Percentiles rank a stretch among this genome's conserved stretches.
Evolutionary conservation across 1,140 invertebrate genomes (phyloP).

Genomic region (Phocides pigmalion): DNA sequence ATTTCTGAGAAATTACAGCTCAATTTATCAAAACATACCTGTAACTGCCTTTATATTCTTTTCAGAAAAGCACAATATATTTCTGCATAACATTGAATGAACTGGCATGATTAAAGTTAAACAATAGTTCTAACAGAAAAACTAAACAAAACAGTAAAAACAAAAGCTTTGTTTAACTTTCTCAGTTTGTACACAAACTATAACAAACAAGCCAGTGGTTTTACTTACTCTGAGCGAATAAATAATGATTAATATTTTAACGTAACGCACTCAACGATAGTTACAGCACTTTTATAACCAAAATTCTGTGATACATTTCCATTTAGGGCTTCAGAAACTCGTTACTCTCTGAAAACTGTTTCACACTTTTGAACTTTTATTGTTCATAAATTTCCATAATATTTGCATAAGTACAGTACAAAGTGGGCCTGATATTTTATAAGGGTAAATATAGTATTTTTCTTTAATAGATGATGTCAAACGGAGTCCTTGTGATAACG

Average conservation of each 20-base stretch:
- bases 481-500: too few relatives aligned
- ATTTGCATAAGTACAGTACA: too few relatives aligned
- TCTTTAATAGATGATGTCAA: too few relatives aligned
- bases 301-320: not conserved
- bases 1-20: too few relatives aligned
- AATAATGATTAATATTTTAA: not conserved
- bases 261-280: not conserved
- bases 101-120: not conserved
- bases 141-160: not conserved
- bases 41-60: not conserved
- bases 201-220: not conserved
- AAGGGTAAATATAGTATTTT: too few relatives aligned
- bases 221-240: not conserved
- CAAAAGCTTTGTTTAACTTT: constrained; percentile 3
- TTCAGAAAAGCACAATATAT: not conserved
- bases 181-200: not conserved
- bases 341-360: not conserved
- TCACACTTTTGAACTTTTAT: too few relatives aligned
- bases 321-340: not conserved
- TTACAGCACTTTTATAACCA: not conserved
- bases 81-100: not conserved
- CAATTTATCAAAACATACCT: not conserved
- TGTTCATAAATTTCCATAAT: too few relatives aligned
- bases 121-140: constrained; percentile 1
- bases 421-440: too few relatives aligned